Evolutionary conservation across 2,888 invertebrate species (phyloP), one percentile per base, ranked within the genome.

Genomic region (Atethmia centrago): DNA sequence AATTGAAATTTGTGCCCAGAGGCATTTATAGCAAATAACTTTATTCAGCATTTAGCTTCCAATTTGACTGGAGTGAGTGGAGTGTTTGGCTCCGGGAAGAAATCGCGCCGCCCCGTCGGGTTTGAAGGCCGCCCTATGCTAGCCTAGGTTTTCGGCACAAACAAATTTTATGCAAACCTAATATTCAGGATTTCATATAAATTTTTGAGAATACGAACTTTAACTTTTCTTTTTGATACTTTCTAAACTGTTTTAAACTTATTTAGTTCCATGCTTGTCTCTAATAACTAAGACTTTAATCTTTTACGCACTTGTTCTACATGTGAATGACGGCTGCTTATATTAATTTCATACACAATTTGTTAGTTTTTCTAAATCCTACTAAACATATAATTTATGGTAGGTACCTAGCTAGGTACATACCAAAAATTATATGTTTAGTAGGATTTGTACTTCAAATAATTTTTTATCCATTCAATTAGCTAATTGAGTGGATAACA

Each of bases 1-100:
- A 95, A 96, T 96, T 96, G 95, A 96, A 96, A 95, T 96, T 95
- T 95, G 95, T 95, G 95, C 96, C 96, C 96, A 94, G 95, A 96
- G 96, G 96, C 96, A 96, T 96, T 95, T 94, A 95, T 95, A 90
- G 95, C 95, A 95, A 95, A 95, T 96, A 95, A 94, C 96, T 95
- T 96, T 94, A 96, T 96, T 94, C 94, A 93, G 91, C 94, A 93
- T 95, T 96, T 95, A 95, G 93, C 95, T 92, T 93, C 91, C 95
- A 95, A 95, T 95, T 94, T 94, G 88, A 87, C 82, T 88, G 90
- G 90, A 91, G 93, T 90, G 92, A 87, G 82, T 87, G 90, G 91
- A 91, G 93, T 92, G 92, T 93, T 93, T 92, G 90, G 89, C 82
- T 83, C 87, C 70, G 88, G 92, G 92, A 92, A 90, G 89, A 85